Evolutionary conservation across 1,140 invertebrate genomes (phyloP).

Genomic region (Calosoma granatense): DNA sequence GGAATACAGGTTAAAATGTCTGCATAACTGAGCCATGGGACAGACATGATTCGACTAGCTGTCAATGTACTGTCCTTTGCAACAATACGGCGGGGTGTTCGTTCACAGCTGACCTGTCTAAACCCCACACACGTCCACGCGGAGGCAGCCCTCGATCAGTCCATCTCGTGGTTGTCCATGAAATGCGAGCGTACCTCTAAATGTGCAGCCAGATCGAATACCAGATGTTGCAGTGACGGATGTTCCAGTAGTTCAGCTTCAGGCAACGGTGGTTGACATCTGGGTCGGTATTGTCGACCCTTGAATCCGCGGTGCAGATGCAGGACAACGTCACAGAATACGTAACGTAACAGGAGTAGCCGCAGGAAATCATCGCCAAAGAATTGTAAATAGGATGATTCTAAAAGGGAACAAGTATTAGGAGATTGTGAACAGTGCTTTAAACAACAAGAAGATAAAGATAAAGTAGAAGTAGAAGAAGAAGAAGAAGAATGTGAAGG

Average conservation of each 20-base stretch:
- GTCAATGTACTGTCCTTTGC: too few species aligned
- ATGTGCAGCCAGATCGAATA: conserved; percentile 71
- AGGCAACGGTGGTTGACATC: conserved; percentile 75
- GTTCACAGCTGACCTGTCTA: conserved; percentile 13
- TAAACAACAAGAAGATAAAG: conserved; percentile 11
- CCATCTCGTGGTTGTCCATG: conserved; percentile 56
- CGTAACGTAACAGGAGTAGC: conserved; percentile 74
- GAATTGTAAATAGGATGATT: conserved; percentile 74
- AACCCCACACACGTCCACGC: conserved; percentile 28
- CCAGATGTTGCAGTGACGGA: conserved; percentile 65
- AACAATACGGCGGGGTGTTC: too few species aligned
- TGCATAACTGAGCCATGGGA: too few species aligned
- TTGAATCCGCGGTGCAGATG: conserved; percentile 74
- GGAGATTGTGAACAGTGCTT: not conserved
- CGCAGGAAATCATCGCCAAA: conserved; percentile 91
- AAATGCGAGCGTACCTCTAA: conserved; percentile 73
- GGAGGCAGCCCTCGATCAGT: conserved; percentile 48
- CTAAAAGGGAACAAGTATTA: conserved; percentile 39
- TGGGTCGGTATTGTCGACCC: conserved; percentile 71
- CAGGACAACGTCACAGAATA: conserved; percentile 86
- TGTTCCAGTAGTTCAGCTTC: conserved; percentile 85
- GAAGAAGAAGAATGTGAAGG: not conserved
- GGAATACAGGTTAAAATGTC: too few species aligned
- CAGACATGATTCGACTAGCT: too few species aligned
- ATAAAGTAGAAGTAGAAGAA: not conserved